Percentiles rank a stretch among this genome's conserved stretches.
Conservation (phyloP, 2,113 vertebrate genomes). For the Alosa alosa region DNA sequence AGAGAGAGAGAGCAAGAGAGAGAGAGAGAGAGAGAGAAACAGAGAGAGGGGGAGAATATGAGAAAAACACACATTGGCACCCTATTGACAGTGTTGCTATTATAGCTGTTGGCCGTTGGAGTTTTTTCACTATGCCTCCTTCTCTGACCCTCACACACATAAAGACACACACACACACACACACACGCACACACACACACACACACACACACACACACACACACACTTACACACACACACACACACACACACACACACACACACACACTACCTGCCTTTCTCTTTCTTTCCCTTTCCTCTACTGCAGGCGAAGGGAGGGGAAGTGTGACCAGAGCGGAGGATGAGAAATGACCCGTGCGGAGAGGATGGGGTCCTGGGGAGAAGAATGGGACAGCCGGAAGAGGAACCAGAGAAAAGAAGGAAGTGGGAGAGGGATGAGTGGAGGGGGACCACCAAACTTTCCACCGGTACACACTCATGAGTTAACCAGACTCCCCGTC, state of each 20-base stretch:
- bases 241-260: too few relatives aligned
- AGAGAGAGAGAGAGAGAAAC: background rate
- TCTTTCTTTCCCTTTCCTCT: slow-evolving; percentile 73
- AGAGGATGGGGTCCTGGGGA: background rate
- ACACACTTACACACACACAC: too few relatives aligned
- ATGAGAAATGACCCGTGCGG: background rate
- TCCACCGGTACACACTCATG: background rate
- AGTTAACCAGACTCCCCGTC: background rate
- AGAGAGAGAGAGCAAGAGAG: background rate
- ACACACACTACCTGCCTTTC: background rate
- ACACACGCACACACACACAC: too few relatives aligned
- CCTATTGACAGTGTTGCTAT: too few relatives aligned
- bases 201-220: too few relatives aligned
- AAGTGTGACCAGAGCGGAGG: slow-evolving; percentile 30
- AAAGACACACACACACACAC: too few relatives aligned
- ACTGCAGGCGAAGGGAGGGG: slow-evolving; percentile 62
- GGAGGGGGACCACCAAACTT: background rate
- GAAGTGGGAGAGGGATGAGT: background rate
- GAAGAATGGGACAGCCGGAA: background rate
- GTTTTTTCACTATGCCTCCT: too few relatives aligned
- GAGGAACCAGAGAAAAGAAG: background rate
- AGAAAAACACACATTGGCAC: background rate
- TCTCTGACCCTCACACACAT: too few relatives aligned
- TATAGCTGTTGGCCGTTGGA: too few relatives aligned
- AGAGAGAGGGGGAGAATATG: background rate